Evolutionary conservation across 2,113 vertebrate species (phyloP).

Genomic region (Ptilorrhoa leucosticta): DNA sequence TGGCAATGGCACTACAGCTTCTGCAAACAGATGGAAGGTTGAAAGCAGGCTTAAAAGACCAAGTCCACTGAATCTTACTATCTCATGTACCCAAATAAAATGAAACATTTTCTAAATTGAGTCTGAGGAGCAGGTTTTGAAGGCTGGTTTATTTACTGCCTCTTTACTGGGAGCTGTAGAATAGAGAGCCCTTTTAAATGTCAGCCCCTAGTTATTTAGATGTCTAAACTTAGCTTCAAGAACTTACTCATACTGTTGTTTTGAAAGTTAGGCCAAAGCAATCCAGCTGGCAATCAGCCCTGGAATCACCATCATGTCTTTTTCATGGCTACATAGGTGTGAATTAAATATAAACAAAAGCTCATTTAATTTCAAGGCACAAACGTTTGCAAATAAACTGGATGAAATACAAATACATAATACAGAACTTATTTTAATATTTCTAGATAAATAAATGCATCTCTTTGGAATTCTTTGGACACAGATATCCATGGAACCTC

Average conservation of each 20-base stretch:
- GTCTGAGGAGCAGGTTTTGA: neutral
- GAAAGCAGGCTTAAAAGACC: constrained; percentile 2
- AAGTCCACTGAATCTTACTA: neutral
- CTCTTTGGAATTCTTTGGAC: constrained; percentile 63
- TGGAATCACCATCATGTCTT: neutral
- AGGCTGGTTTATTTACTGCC: neutral
- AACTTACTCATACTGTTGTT: constrained; percentile 4
- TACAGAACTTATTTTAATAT: constrained; percentile 50
- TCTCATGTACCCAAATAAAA: neutral
- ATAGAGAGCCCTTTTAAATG: constrained; percentile 55
- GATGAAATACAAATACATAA: constrained; percentile 41
- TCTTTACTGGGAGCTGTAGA: constrained; percentile 34
- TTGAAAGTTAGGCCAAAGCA: neutral
- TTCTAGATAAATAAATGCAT: constrained; percentile 59
- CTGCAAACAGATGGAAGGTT: neutral
- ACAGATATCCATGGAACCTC: constrained; percentile 53
- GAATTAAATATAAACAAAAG: constrained; percentile 36
- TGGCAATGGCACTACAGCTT: neutral
- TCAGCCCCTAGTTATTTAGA: constrained; percentile 31
- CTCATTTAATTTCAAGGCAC: constrained; percentile 61
- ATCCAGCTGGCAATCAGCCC: constrained; percentile 7
- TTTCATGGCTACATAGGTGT: constrained; percentile 18
- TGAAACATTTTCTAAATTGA: neutral
- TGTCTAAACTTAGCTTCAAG: constrained; percentile 14
- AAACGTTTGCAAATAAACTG: constrained; percentile 57